phyloP scores from a whole-genome alignment of 2,888 invertebrate species.

The Cataglyphis altisquamis region DNA sequence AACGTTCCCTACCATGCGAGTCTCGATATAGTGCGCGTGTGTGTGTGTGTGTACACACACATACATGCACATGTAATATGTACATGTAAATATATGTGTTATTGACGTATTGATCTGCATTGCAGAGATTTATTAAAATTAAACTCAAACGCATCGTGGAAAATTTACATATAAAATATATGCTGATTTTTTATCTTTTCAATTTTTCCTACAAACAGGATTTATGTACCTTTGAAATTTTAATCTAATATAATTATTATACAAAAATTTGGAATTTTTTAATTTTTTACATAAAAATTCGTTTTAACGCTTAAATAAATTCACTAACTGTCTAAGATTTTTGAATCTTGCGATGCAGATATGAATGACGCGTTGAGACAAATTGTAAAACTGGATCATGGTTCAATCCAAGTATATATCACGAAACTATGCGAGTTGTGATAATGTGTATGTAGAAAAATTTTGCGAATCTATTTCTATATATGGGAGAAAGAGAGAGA shows the following conservation, averaged over 20 bases:
- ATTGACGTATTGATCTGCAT: conserved; percentile 26
- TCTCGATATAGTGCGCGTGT: not conserved
- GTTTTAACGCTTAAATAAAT: conserved; percentile 2
- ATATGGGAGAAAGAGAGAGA: conserved; percentile 22
- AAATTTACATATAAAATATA: not conserved
- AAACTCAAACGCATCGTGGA: conserved; percentile 19
- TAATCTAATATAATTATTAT: conserved; percentile 1
- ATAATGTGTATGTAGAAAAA: conserved; percentile 20
- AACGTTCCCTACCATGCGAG: conserved; percentile 11
- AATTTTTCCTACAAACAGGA: not conserved
- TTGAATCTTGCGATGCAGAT: conserved; percentile 21
- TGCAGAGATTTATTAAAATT: conserved; percentile 10
- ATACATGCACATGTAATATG: conserved; percentile 21
- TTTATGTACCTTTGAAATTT: not conserved
- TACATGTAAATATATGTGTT: conserved; percentile 34
- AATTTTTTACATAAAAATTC: not conserved
- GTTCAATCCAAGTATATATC: not conserved
- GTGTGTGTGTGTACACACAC: not conserved
- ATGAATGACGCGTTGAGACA: not conserved
- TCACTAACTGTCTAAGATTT: conserved; percentile 8
- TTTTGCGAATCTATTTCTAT: conserved; percentile 53
- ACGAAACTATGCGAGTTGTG: conserved; percentile 18
- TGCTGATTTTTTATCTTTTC: not conserved
- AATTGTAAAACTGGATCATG: not conserved
- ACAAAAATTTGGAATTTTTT: not conserved